Evolutionary conservation across 2,888 invertebrate species (phyloP), one percentile per base, ranked within the genome.

Genomic region (Andricus quercusramuli): DNA sequence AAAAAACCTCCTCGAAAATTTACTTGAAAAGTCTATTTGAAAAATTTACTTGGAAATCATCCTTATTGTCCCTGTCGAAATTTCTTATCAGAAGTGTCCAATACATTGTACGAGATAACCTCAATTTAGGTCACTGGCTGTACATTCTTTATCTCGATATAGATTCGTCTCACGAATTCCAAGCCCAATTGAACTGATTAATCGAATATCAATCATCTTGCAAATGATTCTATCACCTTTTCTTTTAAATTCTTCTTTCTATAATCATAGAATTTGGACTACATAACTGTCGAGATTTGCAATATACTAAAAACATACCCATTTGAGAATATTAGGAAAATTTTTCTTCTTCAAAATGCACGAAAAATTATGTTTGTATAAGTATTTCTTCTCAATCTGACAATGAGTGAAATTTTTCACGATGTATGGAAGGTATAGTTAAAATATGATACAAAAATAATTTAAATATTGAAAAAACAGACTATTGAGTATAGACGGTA

Each of bases 111-210:
- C 13, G n/a, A 74, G 74, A 74, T 74, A 74, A 4, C 56, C 32
- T 9, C 5, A 32, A 74, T 74, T 74, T 74, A 32, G 74, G 74
- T 74, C 74, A 74, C 74, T 32, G 29, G 51, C 74, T 74, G 56
- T 74, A 51, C 32, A 11, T 20, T 51, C 51, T 51, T 74, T 74
- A 74, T 74, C 74, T 51, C 74, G 32, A 51, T 56, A 74, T 56
- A 74, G 32, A 74, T 74, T 51, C 11, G 74, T 74, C n/a, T 74
- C 32, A 74, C 56, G 32, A 74, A 74, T 74, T 51, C 74, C 47
- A 70, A 25, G 44, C 15, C 22, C 32, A 51, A 70, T 51, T 51
- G 32, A n/a, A 51, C 56, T 56, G 74, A 74, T 74, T 74, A 74
- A 11, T 15, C 13, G n/a, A 56, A 74, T 32, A 74, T 74, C 74